Evolutionary conservation across 2,888 invertebrate species (phyloP).

Genomic region (Prosopocoilus inquinatus): DNA sequence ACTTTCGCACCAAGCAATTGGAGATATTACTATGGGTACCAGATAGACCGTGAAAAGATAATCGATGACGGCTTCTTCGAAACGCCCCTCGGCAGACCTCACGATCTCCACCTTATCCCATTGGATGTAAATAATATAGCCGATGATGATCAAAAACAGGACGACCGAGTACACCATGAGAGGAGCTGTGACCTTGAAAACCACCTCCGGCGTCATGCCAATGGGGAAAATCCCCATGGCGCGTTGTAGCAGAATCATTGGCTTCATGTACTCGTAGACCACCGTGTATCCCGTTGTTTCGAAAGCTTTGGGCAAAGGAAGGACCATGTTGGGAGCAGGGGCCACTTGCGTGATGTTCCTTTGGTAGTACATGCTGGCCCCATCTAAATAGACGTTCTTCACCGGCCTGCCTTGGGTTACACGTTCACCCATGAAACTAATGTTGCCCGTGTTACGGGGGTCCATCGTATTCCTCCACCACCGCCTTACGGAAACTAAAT

Average conservation of each 20-base stretch:
- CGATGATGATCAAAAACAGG: slow-evolving; percentile 45
- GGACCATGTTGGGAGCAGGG: slow-evolving; percentile 26
- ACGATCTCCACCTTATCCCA: slow-evolving; percentile 62
- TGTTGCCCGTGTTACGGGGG: slow-evolving; percentile 22
- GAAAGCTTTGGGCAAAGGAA: slow-evolving; percentile 7
- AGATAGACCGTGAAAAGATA: slow-evolving; percentile 73
- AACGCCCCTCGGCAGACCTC: slow-evolving; percentile 53
- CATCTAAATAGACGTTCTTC: slow-evolving; percentile 38
- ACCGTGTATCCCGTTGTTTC: slow-evolving; percentile 35
- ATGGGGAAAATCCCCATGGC: slow-evolving; percentile 64
- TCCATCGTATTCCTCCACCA: background rate
- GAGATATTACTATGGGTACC: slow-evolving; percentile 62
- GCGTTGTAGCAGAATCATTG: slow-evolving; percentile 52
- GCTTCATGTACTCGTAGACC: slow-evolving; percentile 51
- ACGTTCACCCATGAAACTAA: slow-evolving; percentile 15
- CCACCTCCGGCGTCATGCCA: slow-evolving; percentile 53
- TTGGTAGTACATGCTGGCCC: slow-evolving; percentile 33
- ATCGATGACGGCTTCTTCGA: slow-evolving; percentile 74
- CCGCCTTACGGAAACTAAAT: too few species aligned
- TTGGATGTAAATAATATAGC: slow-evolving; percentile 61
- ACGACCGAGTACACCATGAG: slow-evolving; percentile 59
- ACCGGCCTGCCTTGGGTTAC: slow-evolving; percentile 17
- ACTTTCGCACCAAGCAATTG: slow-evolving; percentile 67
- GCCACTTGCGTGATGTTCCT: slow-evolving; percentile 36
- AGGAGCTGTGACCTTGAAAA: slow-evolving; percentile 52